A percentile compares a stretch with the other conserved stretches of the same genome.
These are phyloP conservation scores for Apocrypta bakeri DNA, from an alignment of 1,140 invertebrate species.

Conservation along the genomic window DNA sequence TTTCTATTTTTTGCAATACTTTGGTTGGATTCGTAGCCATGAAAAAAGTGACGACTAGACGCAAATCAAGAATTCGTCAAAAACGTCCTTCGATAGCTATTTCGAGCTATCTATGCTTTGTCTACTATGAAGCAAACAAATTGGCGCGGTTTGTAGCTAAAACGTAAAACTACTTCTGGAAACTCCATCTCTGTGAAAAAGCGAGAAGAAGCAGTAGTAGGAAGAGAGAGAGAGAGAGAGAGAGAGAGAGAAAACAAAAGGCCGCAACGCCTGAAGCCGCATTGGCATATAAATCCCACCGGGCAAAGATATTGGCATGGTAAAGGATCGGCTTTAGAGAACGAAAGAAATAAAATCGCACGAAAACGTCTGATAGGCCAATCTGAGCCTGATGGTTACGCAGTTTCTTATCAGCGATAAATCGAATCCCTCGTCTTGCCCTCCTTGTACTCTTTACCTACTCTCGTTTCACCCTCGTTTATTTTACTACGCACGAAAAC, in stretches of 20 bases:
- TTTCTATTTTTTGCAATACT: too few relatives aligned
- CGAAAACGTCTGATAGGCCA: conserved; percentile 44
- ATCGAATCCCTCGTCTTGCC: conserved; percentile 27
- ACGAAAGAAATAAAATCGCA: conserved; percentile 48
- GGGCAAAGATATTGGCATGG: conserved; percentile 58
- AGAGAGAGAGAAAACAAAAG: neutral
- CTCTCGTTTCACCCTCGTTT: conserved; percentile 30
- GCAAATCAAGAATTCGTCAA: neutral
- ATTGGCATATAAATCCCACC: conserved; percentile 62
- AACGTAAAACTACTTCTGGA: conserved; percentile 59
- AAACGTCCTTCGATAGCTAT: conserved; percentile 29
- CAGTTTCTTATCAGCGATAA: conserved; percentile 44
- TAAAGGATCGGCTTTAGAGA: conserved; percentile 51
- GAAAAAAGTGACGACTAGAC: too few relatives aligned
- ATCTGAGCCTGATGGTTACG: conserved; percentile 42
- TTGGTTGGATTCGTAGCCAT: too few relatives aligned
- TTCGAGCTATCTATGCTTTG: conserved; percentile 18
- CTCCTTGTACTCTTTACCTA: conserved; percentile 4
- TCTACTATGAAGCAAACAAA: conserved; percentile 55
- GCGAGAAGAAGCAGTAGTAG: conserved; percentile 6
- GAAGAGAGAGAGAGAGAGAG: neutral
- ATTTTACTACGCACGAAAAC: neutral
- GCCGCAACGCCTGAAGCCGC: conserved; percentile 48
- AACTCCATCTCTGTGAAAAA: conserved; percentile 52
- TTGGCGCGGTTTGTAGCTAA: conserved; percentile 56